phyloP scores from a whole-genome alignment of 2,888 invertebrate species.

The Drosophila atroscutellata region DNA sequence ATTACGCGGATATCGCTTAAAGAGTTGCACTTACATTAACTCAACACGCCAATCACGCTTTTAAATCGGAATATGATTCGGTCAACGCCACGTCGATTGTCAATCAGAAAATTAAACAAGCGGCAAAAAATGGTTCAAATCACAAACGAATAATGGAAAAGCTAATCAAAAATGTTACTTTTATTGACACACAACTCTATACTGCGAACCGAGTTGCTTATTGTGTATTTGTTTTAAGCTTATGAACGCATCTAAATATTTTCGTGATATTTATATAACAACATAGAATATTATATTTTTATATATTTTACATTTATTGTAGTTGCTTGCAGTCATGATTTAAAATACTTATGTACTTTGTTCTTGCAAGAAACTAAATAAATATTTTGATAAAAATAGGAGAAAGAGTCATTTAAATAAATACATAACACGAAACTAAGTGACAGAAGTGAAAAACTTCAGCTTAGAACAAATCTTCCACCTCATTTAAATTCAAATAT shows the following conservation, averaged over 20 bases:
- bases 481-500: not conserved
- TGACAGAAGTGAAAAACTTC: not conserved
- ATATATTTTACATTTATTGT: not conserved
- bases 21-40: constrained; percentile 51
- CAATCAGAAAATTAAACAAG: constrained; percentile 1
- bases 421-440: not conserved
- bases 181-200: not conserved
- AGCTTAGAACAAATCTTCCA: not conserved
- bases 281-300: not conserved
- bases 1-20: constrained; percentile 53
- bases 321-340: not conserved
- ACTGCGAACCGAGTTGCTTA: not conserved
- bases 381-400: not conserved
- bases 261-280: not conserved
- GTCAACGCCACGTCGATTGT: constrained; percentile 6
- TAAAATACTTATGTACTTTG: not conserved
- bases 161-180: not conserved
- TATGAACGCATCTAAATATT: not conserved
- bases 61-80: not conserved
- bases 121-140: not conserved
- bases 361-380: not conserved
- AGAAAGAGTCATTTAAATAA: not conserved
- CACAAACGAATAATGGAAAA: not conserved
- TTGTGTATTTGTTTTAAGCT: not conserved
- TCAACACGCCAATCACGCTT: constrained; percentile 21